Evolutionary conservation across 2,888 invertebrate genomes (phyloP).

Genomic region (Phrixothrix hirtus): DNA sequence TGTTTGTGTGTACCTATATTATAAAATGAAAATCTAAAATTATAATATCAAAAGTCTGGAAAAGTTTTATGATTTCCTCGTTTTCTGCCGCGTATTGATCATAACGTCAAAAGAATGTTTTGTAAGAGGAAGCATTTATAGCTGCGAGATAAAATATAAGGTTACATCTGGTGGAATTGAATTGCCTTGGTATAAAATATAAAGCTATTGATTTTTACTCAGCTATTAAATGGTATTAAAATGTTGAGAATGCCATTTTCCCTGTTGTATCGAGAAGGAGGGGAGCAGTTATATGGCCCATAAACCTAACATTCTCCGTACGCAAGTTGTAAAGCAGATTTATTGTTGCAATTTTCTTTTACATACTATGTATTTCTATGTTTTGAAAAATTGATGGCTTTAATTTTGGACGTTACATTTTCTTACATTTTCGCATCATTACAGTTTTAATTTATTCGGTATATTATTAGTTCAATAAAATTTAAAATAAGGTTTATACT

Average conservation of each 20-base stretch:
- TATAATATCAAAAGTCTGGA: slow-evolving; percentile 20
- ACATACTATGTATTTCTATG: slow-evolving; percentile 44
- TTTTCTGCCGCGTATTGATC: slow-evolving; percentile 23
- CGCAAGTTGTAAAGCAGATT: slow-evolving; percentile 51
- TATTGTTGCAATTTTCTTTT: slow-evolving; percentile 54
- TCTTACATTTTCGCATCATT: slow-evolving; percentile 3
- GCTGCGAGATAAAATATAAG: slow-evolving; percentile 28
- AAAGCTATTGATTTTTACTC: slow-evolving; percentile 41
- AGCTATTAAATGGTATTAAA: slow-evolving; percentile 48
- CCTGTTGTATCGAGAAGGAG: slow-evolving; percentile 40
- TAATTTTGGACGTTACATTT: slow-evolving; percentile 37
- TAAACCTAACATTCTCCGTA: slow-evolving; percentile 50
- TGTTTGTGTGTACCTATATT: slow-evolving; percentile 1
- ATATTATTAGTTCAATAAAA: no score
- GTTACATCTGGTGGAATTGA: slow-evolving; percentile 30
- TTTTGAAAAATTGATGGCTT: slow-evolving; percentile 46
- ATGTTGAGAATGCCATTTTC: slow-evolving; percentile 46
- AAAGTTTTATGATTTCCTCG: slow-evolving; percentile 23
- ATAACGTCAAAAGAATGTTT: slow-evolving; percentile 25
- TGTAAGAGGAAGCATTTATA: slow-evolving; percentile 27
- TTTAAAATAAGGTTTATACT: no score
- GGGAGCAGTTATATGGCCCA: slow-evolving; percentile 49
- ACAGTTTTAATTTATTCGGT: no score
- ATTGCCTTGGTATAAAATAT: slow-evolving; percentile 30
- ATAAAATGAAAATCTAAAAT: slow-evolving; percentile 17